These are phyloP conservation scores for Promerops cafer DNA, from an alignment of 2,113 vertebrate genomes.

Conservation along the genomic window DNA sequence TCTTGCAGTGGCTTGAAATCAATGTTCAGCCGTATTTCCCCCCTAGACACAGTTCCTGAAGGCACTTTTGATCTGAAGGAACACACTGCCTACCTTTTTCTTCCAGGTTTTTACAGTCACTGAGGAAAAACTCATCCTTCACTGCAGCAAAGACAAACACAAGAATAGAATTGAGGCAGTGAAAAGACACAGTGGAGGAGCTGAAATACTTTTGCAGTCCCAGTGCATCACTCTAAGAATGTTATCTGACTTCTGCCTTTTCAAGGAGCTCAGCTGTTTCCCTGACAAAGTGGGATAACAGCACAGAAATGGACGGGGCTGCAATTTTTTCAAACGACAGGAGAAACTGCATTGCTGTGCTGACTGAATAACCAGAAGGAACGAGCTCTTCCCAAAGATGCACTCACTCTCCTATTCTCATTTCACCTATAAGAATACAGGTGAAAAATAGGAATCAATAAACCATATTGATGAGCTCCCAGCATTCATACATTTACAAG, in stretches of 20 bases:
- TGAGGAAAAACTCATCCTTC: not conserved
- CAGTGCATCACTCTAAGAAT: not conserved
- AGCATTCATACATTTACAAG: slow-evolving; percentile 5
- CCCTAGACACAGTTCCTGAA: not conserved
- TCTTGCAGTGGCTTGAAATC: not conserved
- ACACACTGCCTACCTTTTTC: not conserved
- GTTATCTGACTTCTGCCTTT: slow-evolving; percentile 48
- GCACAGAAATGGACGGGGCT: slow-evolving; percentile 6
- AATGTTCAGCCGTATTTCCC: not conserved
- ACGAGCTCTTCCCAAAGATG: slow-evolving; percentile 20
- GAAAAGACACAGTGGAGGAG: not conserved
- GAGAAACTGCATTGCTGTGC: not conserved
- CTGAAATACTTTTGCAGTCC: not conserved
- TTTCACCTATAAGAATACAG: not conserved
- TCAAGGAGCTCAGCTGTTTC: slow-evolving; percentile 27
- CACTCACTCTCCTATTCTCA: slow-evolving; percentile 38
- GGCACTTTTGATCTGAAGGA: not conserved
- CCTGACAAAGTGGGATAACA: slow-evolving; percentile 43
- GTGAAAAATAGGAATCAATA: slow-evolving; percentile 9
- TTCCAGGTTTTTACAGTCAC: not conserved
- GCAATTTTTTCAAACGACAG: slow-evolving; percentile 27
- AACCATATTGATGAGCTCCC: slow-evolving; percentile 24
- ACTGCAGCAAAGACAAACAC: not conserved
- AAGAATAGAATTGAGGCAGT: not conserved
- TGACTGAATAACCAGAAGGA: slow-evolving; percentile 37